Conservation (phyloP, 2,888 invertebrate genomes). For the Galeruca laticollis region DNA sequence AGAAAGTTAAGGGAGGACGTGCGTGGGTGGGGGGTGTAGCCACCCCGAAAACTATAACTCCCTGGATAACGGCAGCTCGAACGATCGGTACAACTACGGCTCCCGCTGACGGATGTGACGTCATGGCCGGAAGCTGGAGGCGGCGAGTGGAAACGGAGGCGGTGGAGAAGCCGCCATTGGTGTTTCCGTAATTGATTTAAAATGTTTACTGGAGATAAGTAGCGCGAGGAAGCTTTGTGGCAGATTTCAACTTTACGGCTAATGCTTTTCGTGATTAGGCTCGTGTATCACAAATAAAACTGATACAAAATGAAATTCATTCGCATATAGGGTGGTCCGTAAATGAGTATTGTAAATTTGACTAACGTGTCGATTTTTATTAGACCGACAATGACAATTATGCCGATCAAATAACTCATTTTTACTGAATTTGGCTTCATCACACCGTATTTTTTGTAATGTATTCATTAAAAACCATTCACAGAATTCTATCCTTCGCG, state of each 20-base stretch:
- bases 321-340: neutral
- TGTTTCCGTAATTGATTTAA: conserved; percentile 55
- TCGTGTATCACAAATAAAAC: neutral
- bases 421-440: too few species aligned
- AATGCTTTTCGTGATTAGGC: conserved; percentile 9
- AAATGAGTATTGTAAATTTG: too few species aligned
- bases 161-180: conserved; percentile 51
- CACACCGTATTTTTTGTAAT: too few species aligned
- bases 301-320: neutral
- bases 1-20: conserved; percentile 11
- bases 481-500: too few species aligned
- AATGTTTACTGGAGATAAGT: conserved; percentile 44
- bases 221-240: conserved; percentile 31
- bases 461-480: too few species aligned
- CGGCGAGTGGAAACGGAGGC: conserved; percentile 50
- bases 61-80: conserved; percentile 31
- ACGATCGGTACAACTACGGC: conserved; percentile 34
- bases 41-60: conserved; percentile 3
- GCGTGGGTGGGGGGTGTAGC: neutral
- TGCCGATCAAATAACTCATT: too few species aligned
- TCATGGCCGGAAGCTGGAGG: conserved; percentile 44
- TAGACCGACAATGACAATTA: too few species aligned
- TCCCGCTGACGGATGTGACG: conserved; percentile 55
- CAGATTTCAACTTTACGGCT: conserved; percentile 9
- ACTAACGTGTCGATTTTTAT: too few species aligned